Base-by-base conservation (phyloP, 2,888 invertebrate species). In the Thymelicus sylvestris region DNA sequence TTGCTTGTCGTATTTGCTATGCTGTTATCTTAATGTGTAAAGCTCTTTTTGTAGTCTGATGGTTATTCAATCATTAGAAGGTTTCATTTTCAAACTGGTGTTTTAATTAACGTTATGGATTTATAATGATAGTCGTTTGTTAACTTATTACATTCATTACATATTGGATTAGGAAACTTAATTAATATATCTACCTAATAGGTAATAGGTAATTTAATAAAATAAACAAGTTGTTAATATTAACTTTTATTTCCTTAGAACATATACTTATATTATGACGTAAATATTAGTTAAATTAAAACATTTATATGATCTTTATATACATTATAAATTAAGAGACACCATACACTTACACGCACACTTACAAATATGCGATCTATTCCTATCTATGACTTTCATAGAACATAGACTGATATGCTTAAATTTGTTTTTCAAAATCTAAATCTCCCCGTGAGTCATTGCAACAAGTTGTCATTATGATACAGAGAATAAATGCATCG, bases 381-480 rank as follows among this genome's bases (percentile, higher is more conserved):
- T 52, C 7, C 15, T 52, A 55, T 24, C 55, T 55, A 55, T 55
- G 55, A 55, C 55, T 55, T 24, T 55, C 19, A 19, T 19, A 24
- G 10, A 55, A 10, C 10, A 55, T 3, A 55, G 2, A 24, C 12
- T 24, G 15, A 19, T 55, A 55, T 24, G 24, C 24, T 24, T 8
- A 5, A 55, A 6, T 24, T 24, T 55, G 7, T 24, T 55, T 55
- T 55, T 12, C 24, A 24, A 24, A 55, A 15, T 76, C 74, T 74
- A 74, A 77, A 7, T 77, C 78, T 84, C 89, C 89, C 89, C 75
- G 71, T 60, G 74, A 78, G 93, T 93, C 86, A 85, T 81, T 84
- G 91, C 86, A 91, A 93, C 93, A 90, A 92, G 91, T 84, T 82
- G 91, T 80, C 92, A 93, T 92, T 92, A 79, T 68, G 64, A 73